These are phyloP conservation scores for Ochotona princeps DNA, from an alignment of 2,113 vertebrate species.

Conservation along the genomic window DNA sequence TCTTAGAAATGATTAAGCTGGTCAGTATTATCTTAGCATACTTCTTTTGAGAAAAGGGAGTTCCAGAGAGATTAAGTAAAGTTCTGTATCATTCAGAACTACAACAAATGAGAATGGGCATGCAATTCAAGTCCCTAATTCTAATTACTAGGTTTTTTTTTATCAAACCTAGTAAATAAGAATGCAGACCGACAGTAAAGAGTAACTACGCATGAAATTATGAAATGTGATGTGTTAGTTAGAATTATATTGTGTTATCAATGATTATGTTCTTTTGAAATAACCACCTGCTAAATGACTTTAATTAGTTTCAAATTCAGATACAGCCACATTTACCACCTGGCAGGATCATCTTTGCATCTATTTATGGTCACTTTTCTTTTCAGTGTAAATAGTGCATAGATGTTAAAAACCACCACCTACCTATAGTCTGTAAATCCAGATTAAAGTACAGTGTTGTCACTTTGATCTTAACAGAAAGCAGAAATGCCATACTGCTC, in stretches of 20 bases:
- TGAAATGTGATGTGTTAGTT: neutral
- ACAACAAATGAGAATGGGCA: neutral
- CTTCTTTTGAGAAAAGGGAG: neutral
- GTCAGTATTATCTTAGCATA: neutral
- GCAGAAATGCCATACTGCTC: constrained; percentile 54
- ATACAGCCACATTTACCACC: neutral
- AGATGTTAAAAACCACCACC: constrained; percentile 59
- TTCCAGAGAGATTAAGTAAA: neutral
- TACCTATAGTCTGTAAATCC: constrained; percentile 39
- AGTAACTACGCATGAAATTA: neutral
- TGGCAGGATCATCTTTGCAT: neutral
- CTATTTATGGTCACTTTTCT: constrained; percentile 36
- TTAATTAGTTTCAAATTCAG: constrained; percentile 5
- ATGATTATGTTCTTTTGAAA: neutral
- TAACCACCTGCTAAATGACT: neutral
- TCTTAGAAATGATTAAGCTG: neutral
- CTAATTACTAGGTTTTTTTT: neutral
- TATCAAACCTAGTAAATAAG: neutral
- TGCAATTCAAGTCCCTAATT: neutral
- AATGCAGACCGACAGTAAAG: neutral
- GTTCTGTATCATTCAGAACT: neutral
- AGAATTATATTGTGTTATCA: neutral
- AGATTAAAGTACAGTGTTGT: constrained; percentile 64
- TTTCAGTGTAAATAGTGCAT: constrained; percentile 62
- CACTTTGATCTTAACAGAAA: constrained; percentile 72